Percentiles rank a stretch among this genome's conserved stretches.
Evolutionary conservation across 1,140 invertebrate species (phyloP).

Genomic region (Eurosta solidaginis): DNA sequence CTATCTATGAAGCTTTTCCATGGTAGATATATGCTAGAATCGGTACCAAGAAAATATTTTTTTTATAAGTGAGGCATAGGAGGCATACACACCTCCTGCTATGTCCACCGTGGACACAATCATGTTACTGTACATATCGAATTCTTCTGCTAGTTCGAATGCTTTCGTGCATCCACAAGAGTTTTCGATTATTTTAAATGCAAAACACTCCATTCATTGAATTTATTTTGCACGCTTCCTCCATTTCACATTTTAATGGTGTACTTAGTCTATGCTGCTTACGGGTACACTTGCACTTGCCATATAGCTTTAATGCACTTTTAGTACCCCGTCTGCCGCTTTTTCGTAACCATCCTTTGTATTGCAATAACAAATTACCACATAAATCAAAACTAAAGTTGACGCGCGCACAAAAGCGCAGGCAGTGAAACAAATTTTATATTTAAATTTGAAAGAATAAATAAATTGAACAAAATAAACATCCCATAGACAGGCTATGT

Average conservation of each 20-base stretch:
- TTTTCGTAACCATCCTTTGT: too few relatives aligned
- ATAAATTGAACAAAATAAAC: not conserved
- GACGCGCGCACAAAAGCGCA: constrained; percentile 8
- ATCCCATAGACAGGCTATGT: too few relatives aligned
- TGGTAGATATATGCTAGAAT: too few relatives aligned
- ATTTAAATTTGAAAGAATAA: not conserved
- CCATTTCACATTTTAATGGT: constrained; percentile 21
- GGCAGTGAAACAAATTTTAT: not conserved
- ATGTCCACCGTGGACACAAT: too few relatives aligned
- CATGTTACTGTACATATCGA: too few relatives aligned
- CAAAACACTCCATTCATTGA: constrained; percentile 17
- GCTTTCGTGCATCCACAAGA: not conserved
- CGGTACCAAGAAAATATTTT: too few relatives aligned
- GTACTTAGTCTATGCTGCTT: not conserved
- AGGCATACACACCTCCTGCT: too few relatives aligned
- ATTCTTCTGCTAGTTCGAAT: too few relatives aligned
- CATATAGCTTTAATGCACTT: not conserved
- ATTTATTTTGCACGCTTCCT: constrained; percentile 17
- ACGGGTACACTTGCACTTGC: constrained; percentile 9
- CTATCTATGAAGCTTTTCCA: too few relatives aligned
- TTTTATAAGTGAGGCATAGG: too few relatives aligned
- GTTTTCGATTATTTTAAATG: constrained; percentile 26
- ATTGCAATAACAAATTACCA: constrained; percentile 1
- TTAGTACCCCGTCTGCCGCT: too few relatives aligned
- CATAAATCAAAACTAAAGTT: constrained; percentile 18